These are phyloP conservation scores for Osmoderma eremita DNA, from an alignment of 2,888 invertebrate genomes.

Conservation along the genomic window DNA sequence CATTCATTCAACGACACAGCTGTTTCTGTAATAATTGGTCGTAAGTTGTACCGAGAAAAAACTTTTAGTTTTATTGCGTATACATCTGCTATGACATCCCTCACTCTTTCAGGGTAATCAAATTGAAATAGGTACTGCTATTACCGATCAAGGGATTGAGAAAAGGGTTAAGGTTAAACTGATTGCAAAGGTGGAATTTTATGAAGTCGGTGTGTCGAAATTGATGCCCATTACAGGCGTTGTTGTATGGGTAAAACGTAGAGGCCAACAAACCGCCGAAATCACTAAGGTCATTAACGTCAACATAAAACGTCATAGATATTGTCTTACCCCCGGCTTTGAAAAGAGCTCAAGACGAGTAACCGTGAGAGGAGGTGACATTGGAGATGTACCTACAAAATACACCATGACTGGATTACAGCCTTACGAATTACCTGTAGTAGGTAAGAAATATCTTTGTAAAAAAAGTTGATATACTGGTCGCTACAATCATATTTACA, in stretches of 20 bases:
- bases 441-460: constrained; percentile 65
- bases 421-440: constrained; percentile 73
- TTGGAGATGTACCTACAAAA: constrained; percentile 73
- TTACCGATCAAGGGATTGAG: constrained; percentile 64
- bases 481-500: constrained; percentile 52
- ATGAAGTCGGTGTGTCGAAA: constrained; percentile 71
- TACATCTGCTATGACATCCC: constrained; percentile 50
- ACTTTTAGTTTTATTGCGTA: constrained; percentile 43
- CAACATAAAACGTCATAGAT: constrained; percentile 66
- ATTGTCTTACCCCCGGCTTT: constrained; percentile 73
- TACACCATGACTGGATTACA: constrained; percentile 73
- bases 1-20: constrained; percentile 31
- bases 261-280: constrained; percentile 66
- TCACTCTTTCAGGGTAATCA: constrained; percentile 66
- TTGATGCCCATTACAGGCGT: constrained; percentile 70
- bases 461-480: not conserved
- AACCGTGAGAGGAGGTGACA: constrained; percentile 70
- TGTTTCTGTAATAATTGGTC: constrained; percentile 50
- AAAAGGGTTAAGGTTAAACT: constrained; percentile 72
- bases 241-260: constrained; percentile 66
- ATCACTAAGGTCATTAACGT: constrained; percentile 70
- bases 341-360: constrained; percentile 72
- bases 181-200: constrained; percentile 76
- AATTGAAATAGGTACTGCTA: constrained; percentile 63
- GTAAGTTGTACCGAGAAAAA: constrained; percentile 59